Base-by-base conservation (phyloP, 2,888 invertebrate species). In the Thecophora atra region DNA sequence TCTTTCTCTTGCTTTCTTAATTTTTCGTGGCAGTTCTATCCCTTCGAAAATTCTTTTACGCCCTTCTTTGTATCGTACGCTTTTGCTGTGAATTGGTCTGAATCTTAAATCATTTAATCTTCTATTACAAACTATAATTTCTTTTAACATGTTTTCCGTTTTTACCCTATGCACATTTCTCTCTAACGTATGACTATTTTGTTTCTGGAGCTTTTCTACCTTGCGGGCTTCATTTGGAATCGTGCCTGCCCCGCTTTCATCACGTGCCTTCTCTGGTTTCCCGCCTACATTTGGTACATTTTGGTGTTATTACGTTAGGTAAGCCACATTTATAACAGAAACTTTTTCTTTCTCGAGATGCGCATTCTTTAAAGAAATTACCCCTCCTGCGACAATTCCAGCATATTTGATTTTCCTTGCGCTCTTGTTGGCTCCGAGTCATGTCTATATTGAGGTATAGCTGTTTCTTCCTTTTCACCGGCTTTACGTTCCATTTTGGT, bases 221-320 rank as follows among this genome's bases (percentile, higher is more conserved):
- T 30, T 19, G 30, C 62, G 62, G 62, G 28, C 8, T 19, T 62
- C 62, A 3, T 28, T n/a, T 62, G 30, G 62, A 37, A 30, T 4
- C 62, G 62, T 30, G 62, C 6, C 30, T 47, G 24, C 47, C 70
- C 70, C 47, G 58, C 44, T 21, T 24, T 28, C 11, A 1, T 30
- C 62, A 47, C 13, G 47, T n/a, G 44, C 62, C 44, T 37, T 8
- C 21, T 44, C n/a, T 7, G 17, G 70, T 70, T 70, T 70, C 62
- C 62, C 70, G 54, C n/a, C 21, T 6, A 54, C 54, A 54, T 21
- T 21, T 54, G 11, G 54, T 5, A 11, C 6, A 7, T 21, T 21
- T 54, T 3, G 2, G 24, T 11, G 54, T 54, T 21, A 54, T n/a
- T 19, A 54, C 54, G 21, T 54, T 21, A 4, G 21, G 21, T 21